Percentiles rank a stretch among this genome's conserved stretches.
phyloP scores from a whole-genome alignment of 2,888 invertebrate genomes.

The Dryococelus australis region DNA sequence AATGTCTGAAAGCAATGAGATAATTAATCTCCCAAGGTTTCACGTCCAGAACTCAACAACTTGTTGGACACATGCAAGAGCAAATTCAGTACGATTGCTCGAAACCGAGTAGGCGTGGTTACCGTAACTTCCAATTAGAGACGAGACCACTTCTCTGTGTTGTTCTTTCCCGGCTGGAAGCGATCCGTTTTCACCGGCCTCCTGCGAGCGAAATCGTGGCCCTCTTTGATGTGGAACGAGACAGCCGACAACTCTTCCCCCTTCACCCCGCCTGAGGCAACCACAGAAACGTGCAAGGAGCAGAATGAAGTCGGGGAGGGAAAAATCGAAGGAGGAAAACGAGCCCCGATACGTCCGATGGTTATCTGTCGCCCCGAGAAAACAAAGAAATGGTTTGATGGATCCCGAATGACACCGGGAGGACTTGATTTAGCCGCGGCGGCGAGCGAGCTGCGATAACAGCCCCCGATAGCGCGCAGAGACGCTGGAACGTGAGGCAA shows the following conservation, averaged over 20 bases:
- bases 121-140: too few relatives aligned
- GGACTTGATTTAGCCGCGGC: not conserved
- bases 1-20: too few relatives aligned
- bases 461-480: not conserved
- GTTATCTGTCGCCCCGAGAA: not conserved
- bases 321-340: not conserved
- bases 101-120: too few relatives aligned
- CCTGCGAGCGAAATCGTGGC: not conserved
- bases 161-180: too few relatives aligned
- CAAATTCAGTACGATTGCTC: too few relatives aligned
- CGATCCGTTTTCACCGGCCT: too few relatives aligned
- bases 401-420: not conserved
- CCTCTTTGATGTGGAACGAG: not conserved
- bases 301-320: not conserved
- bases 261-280: too few relatives aligned
- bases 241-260: not conserved
- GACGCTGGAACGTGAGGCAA: constrained; percentile 16
- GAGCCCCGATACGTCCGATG: not conserved
- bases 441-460: not conserved
- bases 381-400: constrained; percentile 8
- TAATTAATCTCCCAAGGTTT: too few relatives aligned
- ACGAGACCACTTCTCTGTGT: too few relatives aligned
- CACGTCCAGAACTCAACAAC: too few relatives aligned
- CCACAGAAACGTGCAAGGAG: too few relatives aligned
- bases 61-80: too few relatives aligned